Evolutionary conservation across 2,888 invertebrate species (phyloP), one percentile per base, ranked within the genome.

Genomic region (Chymomyza caudatula): DNA sequence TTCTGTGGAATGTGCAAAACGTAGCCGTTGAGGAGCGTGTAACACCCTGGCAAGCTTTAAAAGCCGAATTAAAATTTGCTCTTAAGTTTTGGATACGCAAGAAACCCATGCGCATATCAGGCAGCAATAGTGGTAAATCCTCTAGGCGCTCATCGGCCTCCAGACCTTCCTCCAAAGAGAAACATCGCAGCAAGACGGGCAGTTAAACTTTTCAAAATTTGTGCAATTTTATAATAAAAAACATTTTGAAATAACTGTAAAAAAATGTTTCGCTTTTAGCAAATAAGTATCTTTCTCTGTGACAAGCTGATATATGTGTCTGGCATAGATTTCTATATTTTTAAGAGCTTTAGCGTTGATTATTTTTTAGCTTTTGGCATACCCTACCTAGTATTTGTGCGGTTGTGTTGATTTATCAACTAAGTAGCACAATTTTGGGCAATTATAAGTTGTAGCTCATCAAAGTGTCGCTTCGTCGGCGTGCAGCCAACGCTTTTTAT

Each of bases 1-100:
- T 98, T 87, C 90, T 96, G 22, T 94, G 96, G 93, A 96, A 97
- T 88, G 94, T 96, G 1, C 93, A 94, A 74, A 93, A 95, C 87
- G 94, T 96, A 59, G 94, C 95, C 20, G 94, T 94, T 0, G 93
- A 94, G 69, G 94, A 96, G 89, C 94, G 94, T 91, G 96, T 95
- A 78, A 92, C 94, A 0, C 93, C 93, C 13, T 91, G 92, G 65
- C 94, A 95, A 84, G 95, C 95, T 0, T 91, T 96, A 23, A 92
- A 92, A 85, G 92, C 93, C 0, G 96, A 96, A 87, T 79, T 95
- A 0, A 91, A 92, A 57, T 96, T 96, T 88, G 95, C 94, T 0
- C 85, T 95, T 4, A 94, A 94, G 88, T 93, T 96, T 78, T 93
- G 94, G 92, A 93, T 94, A 69, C 93, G 93, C 13, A 94, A 94